phyloP scores from a whole-genome alignment of 2,113 vertebrate species.

The Nannobrachium achirus region DNA sequence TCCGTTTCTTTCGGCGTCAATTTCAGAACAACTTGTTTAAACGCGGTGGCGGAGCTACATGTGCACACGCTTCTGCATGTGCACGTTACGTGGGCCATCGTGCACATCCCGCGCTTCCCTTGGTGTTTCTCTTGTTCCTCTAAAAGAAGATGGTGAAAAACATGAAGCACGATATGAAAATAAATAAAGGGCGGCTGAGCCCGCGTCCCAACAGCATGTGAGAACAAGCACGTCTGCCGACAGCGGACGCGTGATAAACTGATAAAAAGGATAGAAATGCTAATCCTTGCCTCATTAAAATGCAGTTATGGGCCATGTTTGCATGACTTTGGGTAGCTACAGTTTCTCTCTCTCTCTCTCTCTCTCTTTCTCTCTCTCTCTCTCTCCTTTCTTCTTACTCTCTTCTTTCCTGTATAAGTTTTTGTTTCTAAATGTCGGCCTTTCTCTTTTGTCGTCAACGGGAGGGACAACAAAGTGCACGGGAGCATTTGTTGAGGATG shows the following conservation, averaged over 20 bases:
- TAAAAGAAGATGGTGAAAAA: constrained; percentile 4
- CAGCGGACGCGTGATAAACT: no score
- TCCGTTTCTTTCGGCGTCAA: constrained; percentile 13
- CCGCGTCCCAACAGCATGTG: constrained; percentile 13
- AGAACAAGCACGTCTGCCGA: constrained; percentile 16
- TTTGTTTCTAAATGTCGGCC: constrained; percentile 18
- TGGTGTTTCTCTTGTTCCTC: constrained; percentile 26
- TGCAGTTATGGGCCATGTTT: constrained; percentile 50
- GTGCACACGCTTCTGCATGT: no score
- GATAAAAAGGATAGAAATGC: constrained; percentile 58
- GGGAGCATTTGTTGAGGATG: constrained; percentile 19
- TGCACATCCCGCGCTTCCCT: constrained; percentile 3
- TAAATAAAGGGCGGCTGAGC: not conserved
- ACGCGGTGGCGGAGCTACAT: not conserved
- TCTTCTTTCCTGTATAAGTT: not conserved
- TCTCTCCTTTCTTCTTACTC: not conserved
- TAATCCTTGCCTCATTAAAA: constrained; percentile 70
- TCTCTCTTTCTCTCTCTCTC: not conserved
- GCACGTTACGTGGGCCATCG: no score
- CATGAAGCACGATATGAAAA: not conserved
- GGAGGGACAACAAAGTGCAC: constrained; percentile 45
- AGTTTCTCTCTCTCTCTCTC: not conserved
- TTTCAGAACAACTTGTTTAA: not conserved
- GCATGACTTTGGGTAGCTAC: constrained; percentile 23
- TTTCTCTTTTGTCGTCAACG: constrained; percentile 45